Evolutionary conservation across 2,797 vertebrate species (phyloP).

Genomic region (Falco columbarius): DNA sequence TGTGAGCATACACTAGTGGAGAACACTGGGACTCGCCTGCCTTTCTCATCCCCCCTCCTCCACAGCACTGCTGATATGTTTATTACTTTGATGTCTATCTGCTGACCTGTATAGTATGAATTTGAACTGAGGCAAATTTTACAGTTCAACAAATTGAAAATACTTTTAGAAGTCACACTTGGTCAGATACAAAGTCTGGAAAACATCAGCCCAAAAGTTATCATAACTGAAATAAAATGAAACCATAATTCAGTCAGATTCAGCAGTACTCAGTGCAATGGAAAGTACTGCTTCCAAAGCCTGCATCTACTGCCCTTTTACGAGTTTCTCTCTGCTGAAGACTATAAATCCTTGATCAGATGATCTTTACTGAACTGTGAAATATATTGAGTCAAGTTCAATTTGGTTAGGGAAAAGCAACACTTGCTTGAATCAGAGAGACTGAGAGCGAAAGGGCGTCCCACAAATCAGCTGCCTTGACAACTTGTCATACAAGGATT

Average conservation of each 20-base stretch:
- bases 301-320: neutral
- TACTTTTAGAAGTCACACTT: neutral
- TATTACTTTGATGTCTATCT: neutral
- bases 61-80: neutral
- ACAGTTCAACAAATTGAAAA: neutral
- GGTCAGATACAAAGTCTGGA: neutral
- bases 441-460: neutral
- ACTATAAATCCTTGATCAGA: neutral
- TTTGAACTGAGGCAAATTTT: neutral
- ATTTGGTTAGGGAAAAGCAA: neutral
- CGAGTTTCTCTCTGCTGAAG: neutral
- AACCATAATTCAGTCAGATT: neutral
- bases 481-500: neutral
- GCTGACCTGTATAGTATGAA: neutral
- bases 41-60: neutral
- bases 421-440: neutral
- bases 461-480: neutral
- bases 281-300: neutral
- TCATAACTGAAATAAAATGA: slow-evolving; percentile 18
- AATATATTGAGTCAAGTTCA: neutral
- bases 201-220: neutral
- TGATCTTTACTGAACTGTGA: neutral
- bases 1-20: neutral
- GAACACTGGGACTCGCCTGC: neutral
- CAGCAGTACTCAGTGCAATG: neutral